Conservation (phyloP, 2,113 vertebrate genomes). For the Epinephelus moara region DNA sequence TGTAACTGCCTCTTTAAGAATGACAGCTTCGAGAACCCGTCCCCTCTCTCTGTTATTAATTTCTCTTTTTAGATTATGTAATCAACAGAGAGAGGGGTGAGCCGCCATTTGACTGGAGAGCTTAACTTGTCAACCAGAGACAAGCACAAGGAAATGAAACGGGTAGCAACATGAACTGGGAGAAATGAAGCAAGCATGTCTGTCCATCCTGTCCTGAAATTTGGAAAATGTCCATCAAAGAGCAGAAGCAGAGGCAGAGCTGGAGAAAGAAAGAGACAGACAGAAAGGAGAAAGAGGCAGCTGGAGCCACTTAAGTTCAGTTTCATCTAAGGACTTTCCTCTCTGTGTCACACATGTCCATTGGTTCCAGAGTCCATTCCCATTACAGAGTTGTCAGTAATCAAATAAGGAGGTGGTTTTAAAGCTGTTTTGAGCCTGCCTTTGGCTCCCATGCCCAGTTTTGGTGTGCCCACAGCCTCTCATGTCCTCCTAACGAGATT, state of each 20-base stretch:
- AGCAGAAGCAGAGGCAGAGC: constrained; percentile 83
- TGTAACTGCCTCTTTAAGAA: constrained; percentile 86
- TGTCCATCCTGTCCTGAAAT: constrained; percentile 84
- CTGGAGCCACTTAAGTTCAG: constrained; percentile 84
- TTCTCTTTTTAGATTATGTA: constrained; percentile 77
- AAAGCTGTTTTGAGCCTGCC: constrained; percentile 82
- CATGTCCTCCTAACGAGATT: constrained; percentile 89
- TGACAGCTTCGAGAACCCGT: constrained; percentile 80
- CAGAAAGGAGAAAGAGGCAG: constrained; percentile 78
- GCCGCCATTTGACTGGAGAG: constrained; percentile 79
- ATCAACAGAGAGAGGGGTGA: constrained; percentile 80
- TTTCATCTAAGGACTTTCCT: constrained; percentile 79
- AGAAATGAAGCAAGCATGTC: constrained; percentile 79
- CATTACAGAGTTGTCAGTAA: constrained; percentile 82
- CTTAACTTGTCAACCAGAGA: constrained; percentile 77
- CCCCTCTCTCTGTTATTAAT: constrained; percentile 77
- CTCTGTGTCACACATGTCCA: constrained; percentile 81
- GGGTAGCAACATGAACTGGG: constrained; percentile 82
- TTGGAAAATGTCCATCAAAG: constrained; percentile 82
- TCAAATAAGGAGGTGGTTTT: constrained; percentile 83
- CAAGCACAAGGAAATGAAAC: constrained; percentile 82
- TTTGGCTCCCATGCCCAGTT: constrained; percentile 84
- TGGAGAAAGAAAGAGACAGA: constrained; percentile 77
- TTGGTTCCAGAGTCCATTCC: constrained; percentile 85
- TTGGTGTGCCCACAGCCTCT: constrained; percentile 85